Evolutionary conservation across 2,888 invertebrate species (phyloP).

Genomic region (Eupsilia transversa): DNA sequence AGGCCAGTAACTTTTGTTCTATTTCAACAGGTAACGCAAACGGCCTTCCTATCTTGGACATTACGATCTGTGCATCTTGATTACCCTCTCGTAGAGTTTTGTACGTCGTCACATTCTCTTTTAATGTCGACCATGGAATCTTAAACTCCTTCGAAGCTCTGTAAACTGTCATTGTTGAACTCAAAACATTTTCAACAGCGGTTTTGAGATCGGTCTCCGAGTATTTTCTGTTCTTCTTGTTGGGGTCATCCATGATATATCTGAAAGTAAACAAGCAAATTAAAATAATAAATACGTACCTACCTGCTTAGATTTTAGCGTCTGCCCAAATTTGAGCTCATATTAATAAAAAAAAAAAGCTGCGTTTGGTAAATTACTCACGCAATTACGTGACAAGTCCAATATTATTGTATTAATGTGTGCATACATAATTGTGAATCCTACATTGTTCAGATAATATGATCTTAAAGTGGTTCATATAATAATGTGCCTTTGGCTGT

Average conservation of each 20-base stretch:
- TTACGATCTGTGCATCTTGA: constrained; percentile 34
- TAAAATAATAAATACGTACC: constrained; percentile 16
- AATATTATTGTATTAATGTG: no score
- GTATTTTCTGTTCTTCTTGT: constrained; percentile 20
- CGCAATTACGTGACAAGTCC: constrained; percentile 14
- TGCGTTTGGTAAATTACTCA: constrained; percentile 13
- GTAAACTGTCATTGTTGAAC: constrained; percentile 20
- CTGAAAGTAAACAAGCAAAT: constrained; percentile 19
- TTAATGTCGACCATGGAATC: constrained; percentile 46
- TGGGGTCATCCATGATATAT: constrained; percentile 17
- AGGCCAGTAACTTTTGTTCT: not conserved
- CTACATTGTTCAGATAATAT: no score
- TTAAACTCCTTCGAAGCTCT: constrained; percentile 33
- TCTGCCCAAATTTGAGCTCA: constrained; percentile 14
- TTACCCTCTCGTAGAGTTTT: constrained; percentile 24
- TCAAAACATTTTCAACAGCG: constrained; percentile 22
- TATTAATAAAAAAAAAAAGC: constrained; percentile 7
- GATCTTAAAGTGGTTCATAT: no score
- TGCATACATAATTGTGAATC: no score
- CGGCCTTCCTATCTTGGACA: constrained; percentile 48
- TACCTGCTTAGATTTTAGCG: constrained; percentile 22
- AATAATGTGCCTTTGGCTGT: no score
- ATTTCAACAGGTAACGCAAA: constrained; percentile 39
- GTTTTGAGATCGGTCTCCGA: constrained; percentile 12
- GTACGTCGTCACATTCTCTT: constrained; percentile 41